Conservation (phyloP, 2,113 vertebrate species). For the Ardeotis arabs region DNA sequence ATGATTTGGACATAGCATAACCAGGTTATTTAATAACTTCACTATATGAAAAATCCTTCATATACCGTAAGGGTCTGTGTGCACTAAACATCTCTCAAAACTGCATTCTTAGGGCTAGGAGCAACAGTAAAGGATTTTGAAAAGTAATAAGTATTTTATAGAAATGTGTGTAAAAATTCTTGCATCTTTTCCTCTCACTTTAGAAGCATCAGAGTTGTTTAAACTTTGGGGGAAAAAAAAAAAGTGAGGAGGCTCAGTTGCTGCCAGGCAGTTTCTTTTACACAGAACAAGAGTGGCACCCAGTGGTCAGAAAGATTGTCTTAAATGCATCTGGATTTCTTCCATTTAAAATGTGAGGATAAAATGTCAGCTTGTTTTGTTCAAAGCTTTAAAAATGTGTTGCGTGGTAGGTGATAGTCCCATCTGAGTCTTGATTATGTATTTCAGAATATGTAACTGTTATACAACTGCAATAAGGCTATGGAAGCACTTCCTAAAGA, state of each 20-base stretch:
- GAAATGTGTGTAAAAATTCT: background rate
- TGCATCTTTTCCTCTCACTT: background rate
- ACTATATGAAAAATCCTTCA: background rate
- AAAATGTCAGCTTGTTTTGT: background rate
- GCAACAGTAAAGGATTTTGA: background rate
- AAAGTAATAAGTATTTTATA: background rate
- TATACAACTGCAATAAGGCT: background rate
- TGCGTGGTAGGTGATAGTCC: background rate
- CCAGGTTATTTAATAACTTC: background rate
- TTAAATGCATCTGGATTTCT: background rate
- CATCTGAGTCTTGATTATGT: background rate
- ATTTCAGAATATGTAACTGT: background rate
- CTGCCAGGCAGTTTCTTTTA: background rate
- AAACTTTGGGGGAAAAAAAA: too few relatives aligned
- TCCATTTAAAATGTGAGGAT: background rate
- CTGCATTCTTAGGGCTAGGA: background rate
- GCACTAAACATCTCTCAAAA: background rate
- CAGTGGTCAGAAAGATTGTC: constrained; percentile 47
- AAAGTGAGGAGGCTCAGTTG: background rate
- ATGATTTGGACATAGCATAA: background rate
- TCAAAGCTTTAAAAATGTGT: background rate
- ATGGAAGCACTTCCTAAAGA: background rate
- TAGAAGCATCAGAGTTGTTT: background rate
- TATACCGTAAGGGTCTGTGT: background rate
- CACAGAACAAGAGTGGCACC: constrained; percentile 57